Evolutionary conservation across 1,140 invertebrate genomes (phyloP).

Genomic region (Panagrolaimus sp.): DNA sequence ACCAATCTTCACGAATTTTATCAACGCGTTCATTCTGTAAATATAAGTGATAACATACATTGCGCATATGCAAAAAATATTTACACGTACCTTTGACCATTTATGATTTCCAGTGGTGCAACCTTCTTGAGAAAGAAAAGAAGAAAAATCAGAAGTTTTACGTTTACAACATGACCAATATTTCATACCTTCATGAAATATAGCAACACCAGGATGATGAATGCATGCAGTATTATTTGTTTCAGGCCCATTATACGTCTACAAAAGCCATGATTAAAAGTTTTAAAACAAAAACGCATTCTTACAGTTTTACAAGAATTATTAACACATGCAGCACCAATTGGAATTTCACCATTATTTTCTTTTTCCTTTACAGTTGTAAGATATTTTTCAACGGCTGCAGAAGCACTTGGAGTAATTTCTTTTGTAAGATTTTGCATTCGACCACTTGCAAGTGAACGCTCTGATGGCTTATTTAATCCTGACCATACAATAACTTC

Average conservation of each 20-base stretch:
- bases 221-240: constrained; percentile 69
- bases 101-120: constrained; percentile 76
- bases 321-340: constrained; percentile 83
- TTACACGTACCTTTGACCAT: constrained; percentile 75
- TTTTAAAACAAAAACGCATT: constrained; percentile 11
- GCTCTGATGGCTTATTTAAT: constrained; percentile 51
- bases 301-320: constrained; percentile 70
- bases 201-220: constrained; percentile 79
- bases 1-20: constrained; percentile 52
- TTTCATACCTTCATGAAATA: constrained; percentile 95
- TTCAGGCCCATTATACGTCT: constrained; percentile 68
- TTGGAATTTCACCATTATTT: constrained; percentile 47
- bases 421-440: constrained; percentile 57
- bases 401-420: constrained; percentile 56
- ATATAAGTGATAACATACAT: constrained; percentile 37
- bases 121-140: constrained; percentile 77
- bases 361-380: constrained; percentile 15
- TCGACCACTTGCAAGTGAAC: constrained; percentile 65
- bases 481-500: constrained; percentile 56
- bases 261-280: constrained; percentile 43
- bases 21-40: constrained; percentile 33
- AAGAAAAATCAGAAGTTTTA: constrained; percentile 84
- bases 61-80: constrained; percentile 55
- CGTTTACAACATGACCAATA: constrained; percentile 94
- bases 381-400: constrained; percentile 33